Evolutionary conservation across 1,140 invertebrate species (phyloP).

Genomic region (Oscheius sp.): DNA sequence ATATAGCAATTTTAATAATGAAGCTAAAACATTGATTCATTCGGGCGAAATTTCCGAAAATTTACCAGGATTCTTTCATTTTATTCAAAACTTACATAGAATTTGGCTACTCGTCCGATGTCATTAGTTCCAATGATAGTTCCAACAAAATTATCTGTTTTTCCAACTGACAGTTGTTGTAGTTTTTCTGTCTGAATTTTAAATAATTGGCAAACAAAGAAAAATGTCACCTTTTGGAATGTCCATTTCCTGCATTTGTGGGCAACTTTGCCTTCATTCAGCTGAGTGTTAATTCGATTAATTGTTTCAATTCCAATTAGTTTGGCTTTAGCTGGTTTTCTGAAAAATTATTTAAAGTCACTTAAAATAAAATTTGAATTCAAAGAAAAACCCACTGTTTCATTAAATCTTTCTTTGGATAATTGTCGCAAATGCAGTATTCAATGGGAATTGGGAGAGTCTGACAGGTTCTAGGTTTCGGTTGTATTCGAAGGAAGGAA

Average conservation of each 20-base stretch:
- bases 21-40: neutral
- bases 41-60: no score
- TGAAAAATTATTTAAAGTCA: no score
- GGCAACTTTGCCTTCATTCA: neutral
- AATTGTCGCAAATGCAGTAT: constrained; percentile 26
- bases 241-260: neutral
- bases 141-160: neutral
- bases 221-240: neutral
- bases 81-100: neutral
- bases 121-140: no score
- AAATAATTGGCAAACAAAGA: no score
- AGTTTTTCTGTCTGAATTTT: no score
- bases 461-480: constrained; percentile 9
- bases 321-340: neutral
- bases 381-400: neutral
- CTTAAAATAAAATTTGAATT: neutral
- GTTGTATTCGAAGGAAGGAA: constrained; percentile 1
- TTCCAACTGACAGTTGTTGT: neutral
- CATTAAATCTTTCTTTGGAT: neutral
- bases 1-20: no score
- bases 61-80: no score
- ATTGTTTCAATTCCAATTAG: neutral
- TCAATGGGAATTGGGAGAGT: constrained; percentile 12
- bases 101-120: neutral
- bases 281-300: neutral